Base-by-base conservation (phyloP, 2,797 vertebrate genomes). In the Euphonia xanthogaster region DNA sequence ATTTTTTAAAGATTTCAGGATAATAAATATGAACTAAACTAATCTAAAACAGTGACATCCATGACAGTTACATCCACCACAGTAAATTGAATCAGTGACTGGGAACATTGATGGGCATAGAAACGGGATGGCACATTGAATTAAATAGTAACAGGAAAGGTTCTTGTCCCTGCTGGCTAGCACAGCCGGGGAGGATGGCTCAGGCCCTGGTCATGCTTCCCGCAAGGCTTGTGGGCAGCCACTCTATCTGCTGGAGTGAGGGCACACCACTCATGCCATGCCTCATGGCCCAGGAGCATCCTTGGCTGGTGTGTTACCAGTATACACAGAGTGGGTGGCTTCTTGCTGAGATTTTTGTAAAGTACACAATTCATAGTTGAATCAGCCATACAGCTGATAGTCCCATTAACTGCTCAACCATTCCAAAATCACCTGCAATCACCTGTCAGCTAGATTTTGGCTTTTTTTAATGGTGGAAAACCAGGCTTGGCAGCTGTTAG, bases 271-370 rank as follows among this genome's bases (percentile, higher is more conserved):
- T 24, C 31, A 12, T 22, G 7, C 42, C 37, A 39, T 1, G 1
- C 16, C 67, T 65, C 1, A 2, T 15, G 63, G 45, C 23, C 39
- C 50, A 33, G 42, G 23, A 85, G 37, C 12, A n/a, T 42, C 61
- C 47, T 7, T 1, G 3, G 51, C 60, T 58, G 50, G 15, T 10
- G 17, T 20, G 23, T 55, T 24, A 4, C 47, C 44, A 55, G 3
- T 2, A 7, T 10, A 27, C 9, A 25, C 17, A 3, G 0, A 31
- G 10, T 24, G 14, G 21, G 10, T 15, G 45, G 22, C 30, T 58
- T 13, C 35, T 51, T 50, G 37, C 51, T 55, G 28, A 47, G 55
- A 14, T 78, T 94, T 65, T 11, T 0, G 0, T 42, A 40, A 77
- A 2, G 1, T 22, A 13, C 9, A 72, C 47, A 30, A 48, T 31